A percentile compares a stretch with the other conserved stretches of the same genome.
These are phyloP conservation scores for Saturnia japonica DNA, from an alignment of 2,888 invertebrate genomes.

Conservation along the genomic window DNA sequence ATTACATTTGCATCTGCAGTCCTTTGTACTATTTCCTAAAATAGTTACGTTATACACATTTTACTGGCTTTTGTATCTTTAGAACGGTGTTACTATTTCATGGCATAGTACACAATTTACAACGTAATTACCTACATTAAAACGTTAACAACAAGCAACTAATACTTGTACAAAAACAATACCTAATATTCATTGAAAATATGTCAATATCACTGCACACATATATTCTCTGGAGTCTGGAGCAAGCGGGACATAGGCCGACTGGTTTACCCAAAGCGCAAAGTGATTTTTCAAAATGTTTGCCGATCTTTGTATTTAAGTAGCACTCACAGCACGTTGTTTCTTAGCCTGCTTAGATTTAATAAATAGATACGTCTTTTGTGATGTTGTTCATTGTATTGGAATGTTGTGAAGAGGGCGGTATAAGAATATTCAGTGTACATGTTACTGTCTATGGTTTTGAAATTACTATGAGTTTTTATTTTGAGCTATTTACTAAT, in stretches of 20 bases:
- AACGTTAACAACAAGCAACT: too few species aligned
- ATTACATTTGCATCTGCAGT: too few species aligned
- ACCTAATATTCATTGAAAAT: background rate
- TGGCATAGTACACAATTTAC: too few species aligned
- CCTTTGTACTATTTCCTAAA: too few species aligned
- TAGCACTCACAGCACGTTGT: constrained; percentile 7
- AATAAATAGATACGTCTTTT: background rate
- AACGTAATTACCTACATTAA: too few species aligned
- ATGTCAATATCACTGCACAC: background rate
- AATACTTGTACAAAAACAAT: background rate
- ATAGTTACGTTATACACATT: too few species aligned
- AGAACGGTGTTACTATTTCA: too few species aligned
- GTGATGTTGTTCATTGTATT: background rate
- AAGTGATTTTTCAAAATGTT: background rate
- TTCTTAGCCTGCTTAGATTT: background rate
- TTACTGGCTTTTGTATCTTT: too few species aligned
- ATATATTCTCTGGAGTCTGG: background rate
- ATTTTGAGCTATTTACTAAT: background rate
- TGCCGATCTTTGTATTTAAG: constrained; percentile 22
- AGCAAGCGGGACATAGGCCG: background rate
- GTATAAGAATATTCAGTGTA: background rate
- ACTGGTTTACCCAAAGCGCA: background rate
- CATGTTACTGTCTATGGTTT: background rate
- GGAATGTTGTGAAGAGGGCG: background rate
- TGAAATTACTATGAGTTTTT: background rate